A percentile compares a stretch with the other conserved stretches of the same genome.
Evolutionary conservation across 2,797 vertebrate genomes (phyloP).

Genomic region (Eurystomus glaucurus): DNA sequence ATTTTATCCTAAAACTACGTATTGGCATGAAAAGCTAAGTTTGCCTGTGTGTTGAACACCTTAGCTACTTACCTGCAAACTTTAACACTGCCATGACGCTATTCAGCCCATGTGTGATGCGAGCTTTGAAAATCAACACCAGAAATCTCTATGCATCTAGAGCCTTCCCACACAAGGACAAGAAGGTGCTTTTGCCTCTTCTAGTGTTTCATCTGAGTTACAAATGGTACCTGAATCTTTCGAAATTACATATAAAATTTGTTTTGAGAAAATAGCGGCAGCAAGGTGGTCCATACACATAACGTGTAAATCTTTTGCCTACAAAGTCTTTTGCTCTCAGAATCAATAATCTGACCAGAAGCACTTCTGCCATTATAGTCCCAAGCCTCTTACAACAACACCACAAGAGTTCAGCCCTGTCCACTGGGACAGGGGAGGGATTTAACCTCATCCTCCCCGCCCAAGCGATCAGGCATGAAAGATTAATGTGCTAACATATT

Average conservation of each 20-base stretch:
- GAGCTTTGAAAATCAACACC: background rate
- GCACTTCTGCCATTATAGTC: background rate
- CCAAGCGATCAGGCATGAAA: background rate
- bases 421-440: background rate
- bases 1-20: background rate
- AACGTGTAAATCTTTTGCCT: background rate
- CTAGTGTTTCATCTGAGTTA: background rate
- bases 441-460: background rate
- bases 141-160: background rate
- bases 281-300: background rate
- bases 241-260: background rate
- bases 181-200: background rate
- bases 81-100: background rate
- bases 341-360: background rate
- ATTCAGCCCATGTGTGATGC: background rate
- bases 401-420: background rate
- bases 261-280: background rate
- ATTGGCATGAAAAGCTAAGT: background rate
- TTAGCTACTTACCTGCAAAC: background rate
- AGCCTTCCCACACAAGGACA: background rate
- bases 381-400: background rate
- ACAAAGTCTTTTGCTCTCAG: background rate
- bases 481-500: background rate
- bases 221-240: background rate
- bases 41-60: background rate